Base-by-base conservation (phyloP, 2,113 vertebrate genomes). In the Lota lota region DNA sequence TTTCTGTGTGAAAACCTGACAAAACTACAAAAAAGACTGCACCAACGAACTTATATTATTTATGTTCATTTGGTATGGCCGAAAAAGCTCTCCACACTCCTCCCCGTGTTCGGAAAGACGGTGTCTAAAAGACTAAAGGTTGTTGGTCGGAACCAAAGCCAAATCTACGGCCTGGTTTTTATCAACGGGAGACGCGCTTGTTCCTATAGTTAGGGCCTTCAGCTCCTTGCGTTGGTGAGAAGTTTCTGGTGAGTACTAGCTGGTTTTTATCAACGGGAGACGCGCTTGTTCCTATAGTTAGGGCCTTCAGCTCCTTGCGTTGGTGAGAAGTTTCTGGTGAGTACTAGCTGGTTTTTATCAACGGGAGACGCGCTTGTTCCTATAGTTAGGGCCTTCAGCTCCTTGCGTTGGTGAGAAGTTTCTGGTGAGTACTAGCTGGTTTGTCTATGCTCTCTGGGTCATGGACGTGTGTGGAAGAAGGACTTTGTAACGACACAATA, bases 21-120 rank as follows among this genome's bases (percentile, higher is more conserved):
- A 1, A 12, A 14, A 11, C 0, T 10, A 47, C 8, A 47, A 47
- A 47, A n/a, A 33, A 2, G 0, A 63, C 67, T 22, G 22, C 19
- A 53, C 14, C 22, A 61, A 56, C 3, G 22, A 58, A 11, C 54
- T 62, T 53, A 66, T 19, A 50, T 33, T 33, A 63, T 62, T 70
- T 21, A 22, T 22, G 0, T 36, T 5, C 3, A 16, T 15, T 22
- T 11, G 1, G 22, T 63, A 63, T 57, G 70, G 61, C 61, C 2
- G 36, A 53, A 65, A 54, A 11, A 22, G 20, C 18, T 22, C 61
- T 53, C 24, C 62, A 21, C 57, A 11, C 68, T 51, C 18, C 21
- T n/a, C 79, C 47, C 47, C 51, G 57, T 22, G 64, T 58, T 17
- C 2, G 47, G 20, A 71, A 66, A 47, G 18, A 5, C 61, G n/a